phyloP scores from a whole-genome alignment of 2,888 invertebrate genomes.

The Phasia obesa region DNA sequence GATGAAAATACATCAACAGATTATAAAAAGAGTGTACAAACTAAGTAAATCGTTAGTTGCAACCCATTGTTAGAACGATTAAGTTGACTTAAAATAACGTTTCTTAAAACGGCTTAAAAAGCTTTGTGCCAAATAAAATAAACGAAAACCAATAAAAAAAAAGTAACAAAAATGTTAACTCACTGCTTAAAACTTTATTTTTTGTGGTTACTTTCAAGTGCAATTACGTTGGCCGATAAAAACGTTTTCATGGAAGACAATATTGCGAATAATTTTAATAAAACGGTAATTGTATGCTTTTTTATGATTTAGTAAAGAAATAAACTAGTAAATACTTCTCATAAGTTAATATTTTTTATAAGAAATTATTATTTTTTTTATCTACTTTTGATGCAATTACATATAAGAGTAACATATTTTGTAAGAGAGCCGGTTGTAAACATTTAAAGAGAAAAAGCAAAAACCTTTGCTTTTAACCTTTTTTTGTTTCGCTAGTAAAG shows the following conservation, averaged over 20 bases:
- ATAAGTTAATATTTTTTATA: background rate
- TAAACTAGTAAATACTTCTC: background rate
- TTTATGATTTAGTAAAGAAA: background rate
- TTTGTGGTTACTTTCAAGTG: constrained; percentile 24
- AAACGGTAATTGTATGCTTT: constrained; percentile 40
- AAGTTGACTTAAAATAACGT: constrained; percentile 21
- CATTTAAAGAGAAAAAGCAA: too few species aligned
- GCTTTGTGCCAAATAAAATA: constrained; percentile 20
- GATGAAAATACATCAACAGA: background rate
- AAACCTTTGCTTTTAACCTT: too few species aligned
- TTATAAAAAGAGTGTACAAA: constrained; percentile 13
- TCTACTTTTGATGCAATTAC: too few species aligned
- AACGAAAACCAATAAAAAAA: background rate
- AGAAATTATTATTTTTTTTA: too few species aligned
- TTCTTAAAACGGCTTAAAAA: constrained; percentile 2
- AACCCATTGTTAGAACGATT: background rate
- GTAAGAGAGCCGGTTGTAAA: too few species aligned
- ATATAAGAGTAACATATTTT: too few species aligned
- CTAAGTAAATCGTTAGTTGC: constrained; percentile 30
- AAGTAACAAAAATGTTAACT: constrained; percentile 33
- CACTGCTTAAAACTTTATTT: constrained; percentile 34
- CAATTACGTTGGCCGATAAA: constrained; percentile 27
- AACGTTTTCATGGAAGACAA: constrained; percentile 36
- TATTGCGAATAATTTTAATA: constrained; percentile 33
- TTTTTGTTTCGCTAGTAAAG: too few species aligned